phyloP scores from a whole-genome alignment of 2,888 invertebrate genomes.

The Phymatocera aterrima region DNA sequence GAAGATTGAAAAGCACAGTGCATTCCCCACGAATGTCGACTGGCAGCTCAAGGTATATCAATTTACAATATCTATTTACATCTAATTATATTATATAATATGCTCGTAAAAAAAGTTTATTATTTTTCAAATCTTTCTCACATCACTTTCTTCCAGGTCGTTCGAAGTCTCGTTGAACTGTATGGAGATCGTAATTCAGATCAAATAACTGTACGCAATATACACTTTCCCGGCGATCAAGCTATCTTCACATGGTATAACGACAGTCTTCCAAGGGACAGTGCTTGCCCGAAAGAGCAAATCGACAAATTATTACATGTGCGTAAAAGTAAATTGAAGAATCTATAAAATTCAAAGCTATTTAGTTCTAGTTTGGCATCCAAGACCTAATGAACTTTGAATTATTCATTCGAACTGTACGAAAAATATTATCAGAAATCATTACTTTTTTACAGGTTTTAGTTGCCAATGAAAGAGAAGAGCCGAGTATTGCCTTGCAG shows the following conservation, averaged over 20 bases:
- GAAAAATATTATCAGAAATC: background rate
- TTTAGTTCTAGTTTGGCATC: no score
- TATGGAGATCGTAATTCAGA: constrained; percentile 77
- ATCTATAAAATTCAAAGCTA: no score
- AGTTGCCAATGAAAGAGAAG: constrained; percentile 77
- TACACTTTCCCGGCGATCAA: constrained; percentile 79
- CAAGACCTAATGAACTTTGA: background rate
- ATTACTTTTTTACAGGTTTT: constrained; percentile 69
- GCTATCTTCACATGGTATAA: constrained; percentile 90
- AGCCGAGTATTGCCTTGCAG: constrained; percentile 79
- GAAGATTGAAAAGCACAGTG: constrained; percentile 78
- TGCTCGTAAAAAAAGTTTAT: background rate
- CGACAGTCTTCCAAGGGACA: constrained; percentile 86
- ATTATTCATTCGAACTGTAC: background rate
- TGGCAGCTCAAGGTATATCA: constrained; percentile 77
- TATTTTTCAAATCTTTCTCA: background rate
- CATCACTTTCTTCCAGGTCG: constrained; percentile 58
- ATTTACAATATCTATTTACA: background rate
- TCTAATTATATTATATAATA: no score
- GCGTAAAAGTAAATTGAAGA: constrained; percentile 56
- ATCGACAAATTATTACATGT: constrained; percentile 84
- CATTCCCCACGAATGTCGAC: constrained; percentile 83
- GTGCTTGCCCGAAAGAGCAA: constrained; percentile 85
- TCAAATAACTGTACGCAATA: constrained; percentile 83
- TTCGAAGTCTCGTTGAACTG: constrained; percentile 72